A percentile compares a stretch with the other conserved stretches of the same genome.
These are phyloP conservation scores for Anoplius nigerrimus DNA, from an alignment of 2,888 invertebrate species.

Conservation along the genomic window DNA sequence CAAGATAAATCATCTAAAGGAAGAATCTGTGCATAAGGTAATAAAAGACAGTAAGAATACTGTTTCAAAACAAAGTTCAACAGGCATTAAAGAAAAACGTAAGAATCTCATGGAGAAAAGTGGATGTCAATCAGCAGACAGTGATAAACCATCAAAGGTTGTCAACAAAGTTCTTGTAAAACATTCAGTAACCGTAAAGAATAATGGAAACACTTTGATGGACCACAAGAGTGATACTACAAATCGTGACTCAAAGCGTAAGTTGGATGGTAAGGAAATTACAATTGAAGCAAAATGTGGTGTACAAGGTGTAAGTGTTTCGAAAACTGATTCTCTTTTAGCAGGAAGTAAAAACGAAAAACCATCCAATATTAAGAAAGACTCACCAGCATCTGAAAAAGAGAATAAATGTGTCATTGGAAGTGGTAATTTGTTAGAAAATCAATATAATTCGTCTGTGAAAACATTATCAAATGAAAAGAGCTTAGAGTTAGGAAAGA, in stretches of 20 bases:
- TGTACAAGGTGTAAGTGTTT: slow-evolving; percentile 20
- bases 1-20: slow-evolving; percentile 49
- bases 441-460: slow-evolving; percentile 25
- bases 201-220: slow-evolving; percentile 29
- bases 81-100: slow-evolving; percentile 55
- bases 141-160: slow-evolving; percentile 61
- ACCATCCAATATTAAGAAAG: slow-evolving; percentile 30
- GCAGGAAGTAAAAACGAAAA: slow-evolving; percentile 27
- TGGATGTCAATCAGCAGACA: slow-evolving; percentile 48
- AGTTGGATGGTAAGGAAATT: slow-evolving; percentile 40
- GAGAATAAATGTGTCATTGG: slow-evolving; percentile 11
- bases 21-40: slow-evolving; percentile 71
- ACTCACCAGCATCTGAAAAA: background rate
- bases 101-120: slow-evolving; percentile 53
- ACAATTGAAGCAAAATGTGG: slow-evolving; percentile 43
- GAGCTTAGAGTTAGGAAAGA: slow-evolving; percentile 58
- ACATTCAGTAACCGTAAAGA: slow-evolving; percentile 49
- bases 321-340: slow-evolving; percentile 33
- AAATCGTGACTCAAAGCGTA: slow-evolving; percentile 39
- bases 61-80: slow-evolving; percentile 56
- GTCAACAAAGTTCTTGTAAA: slow-evolving; percentile 56
- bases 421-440: background rate
- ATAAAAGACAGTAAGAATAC: slow-evolving; percentile 66
- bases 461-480: slow-evolving; percentile 44
- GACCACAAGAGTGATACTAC: slow-evolving; percentile 52